Evolutionary conservation across 2,888 invertebrate genomes (phyloP).

Genomic region (Aspidiotus rigidus): DNA sequence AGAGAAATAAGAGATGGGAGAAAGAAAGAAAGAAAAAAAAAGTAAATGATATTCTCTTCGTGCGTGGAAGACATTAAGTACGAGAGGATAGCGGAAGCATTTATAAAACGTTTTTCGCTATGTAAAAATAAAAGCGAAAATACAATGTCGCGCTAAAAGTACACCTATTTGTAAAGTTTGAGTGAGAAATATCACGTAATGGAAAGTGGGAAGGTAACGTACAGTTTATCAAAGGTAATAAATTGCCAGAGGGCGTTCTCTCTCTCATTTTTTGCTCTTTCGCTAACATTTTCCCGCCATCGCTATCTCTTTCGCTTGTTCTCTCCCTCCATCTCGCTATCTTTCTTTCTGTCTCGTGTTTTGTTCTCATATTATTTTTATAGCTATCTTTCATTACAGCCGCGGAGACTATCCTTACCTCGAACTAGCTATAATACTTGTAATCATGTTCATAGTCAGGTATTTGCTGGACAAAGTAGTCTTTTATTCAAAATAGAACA

Average conservation of each 20-base stretch:
- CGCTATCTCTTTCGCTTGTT: neutral
- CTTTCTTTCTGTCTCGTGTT: neutral
- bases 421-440: neutral
- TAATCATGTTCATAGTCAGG: neutral
- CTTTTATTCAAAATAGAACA: too few relatives aligned
- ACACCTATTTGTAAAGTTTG: conserved; percentile 3
- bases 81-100: neutral
- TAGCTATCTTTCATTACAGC: neutral
- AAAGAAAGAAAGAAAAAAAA: neutral
- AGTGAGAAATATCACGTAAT: conserved; percentile 7
- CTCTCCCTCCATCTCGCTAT: neutral
- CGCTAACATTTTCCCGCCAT: neutral
- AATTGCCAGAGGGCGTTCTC: conserved; percentile 3
- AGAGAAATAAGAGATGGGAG: neutral
- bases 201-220: conserved; percentile 14
- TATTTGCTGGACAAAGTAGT: neutral
- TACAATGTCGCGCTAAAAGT: neutral
- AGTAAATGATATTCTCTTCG: neutral
- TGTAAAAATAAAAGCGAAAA: conserved; percentile 14
- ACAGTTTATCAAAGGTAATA: conserved; percentile 18
- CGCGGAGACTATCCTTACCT: neutral
- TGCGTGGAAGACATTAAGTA: conserved; percentile 8
- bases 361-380: neutral
- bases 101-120: conserved; percentile 16
- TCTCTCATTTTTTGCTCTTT: neutral